Percentiles rank a stretch among this genome's conserved stretches.
Evolutionary conservation across 2,797 vertebrate species (phyloP).

Genomic region (Danio tinwini): DNA sequence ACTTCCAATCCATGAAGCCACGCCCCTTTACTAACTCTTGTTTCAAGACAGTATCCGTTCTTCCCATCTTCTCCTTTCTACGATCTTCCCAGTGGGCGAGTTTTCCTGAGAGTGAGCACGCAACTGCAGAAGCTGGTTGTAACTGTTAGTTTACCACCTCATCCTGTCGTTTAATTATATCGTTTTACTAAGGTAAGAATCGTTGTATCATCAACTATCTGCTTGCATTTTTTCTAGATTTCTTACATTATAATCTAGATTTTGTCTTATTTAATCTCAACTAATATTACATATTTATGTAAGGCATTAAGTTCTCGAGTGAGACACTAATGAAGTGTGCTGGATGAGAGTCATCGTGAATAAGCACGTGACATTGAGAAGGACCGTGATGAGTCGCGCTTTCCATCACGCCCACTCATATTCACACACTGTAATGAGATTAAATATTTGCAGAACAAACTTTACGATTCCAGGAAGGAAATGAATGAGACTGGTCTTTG

Average conservation of each 20-base stretch:
- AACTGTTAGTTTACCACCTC: slow-evolving; percentile 11
- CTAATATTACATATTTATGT: background rate
- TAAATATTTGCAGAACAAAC: slow-evolving; percentile 39
- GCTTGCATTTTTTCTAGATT: background rate
- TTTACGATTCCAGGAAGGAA: slow-evolving; percentile 9
- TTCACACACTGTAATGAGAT: slow-evolving; percentile 23
- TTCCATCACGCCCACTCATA: slow-evolving; percentile 25
- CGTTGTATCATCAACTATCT: background rate
- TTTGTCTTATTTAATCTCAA: background rate
- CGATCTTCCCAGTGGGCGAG: background rate
- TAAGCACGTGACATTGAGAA: slow-evolving; percentile 18
- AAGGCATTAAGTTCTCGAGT: background rate
- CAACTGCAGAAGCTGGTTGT: background rate
- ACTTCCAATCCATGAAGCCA: background rate
- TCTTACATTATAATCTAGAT: background rate
- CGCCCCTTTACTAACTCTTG: background rate
- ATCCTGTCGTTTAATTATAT: slow-evolving; percentile 14
- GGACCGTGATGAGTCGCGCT: slow-evolving; percentile 16
- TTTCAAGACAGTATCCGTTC: background rate
- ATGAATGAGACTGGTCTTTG: background rate
- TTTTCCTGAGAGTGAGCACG: background rate
- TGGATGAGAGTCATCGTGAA: background rate
- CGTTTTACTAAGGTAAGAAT: slow-evolving; percentile 20
- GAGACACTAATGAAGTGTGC: background rate
- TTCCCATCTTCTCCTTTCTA: background rate